Evolutionary conservation across 1,140 invertebrate genomes (phyloP).

Genomic region (Phortica variegata): DNA sequence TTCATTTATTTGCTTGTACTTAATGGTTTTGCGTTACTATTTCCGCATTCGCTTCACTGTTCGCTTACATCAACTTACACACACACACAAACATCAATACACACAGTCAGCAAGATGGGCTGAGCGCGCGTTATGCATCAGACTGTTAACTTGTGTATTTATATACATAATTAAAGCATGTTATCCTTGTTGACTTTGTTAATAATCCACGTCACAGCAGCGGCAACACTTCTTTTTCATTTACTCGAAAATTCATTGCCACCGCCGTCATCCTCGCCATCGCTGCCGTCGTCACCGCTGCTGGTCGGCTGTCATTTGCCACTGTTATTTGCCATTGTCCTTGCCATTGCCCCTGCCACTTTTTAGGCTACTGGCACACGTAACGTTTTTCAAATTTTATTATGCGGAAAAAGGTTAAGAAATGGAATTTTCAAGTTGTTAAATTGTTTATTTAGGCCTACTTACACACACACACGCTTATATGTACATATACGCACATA

Average conservation of each 20-base stretch:
- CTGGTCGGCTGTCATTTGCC: neutral
- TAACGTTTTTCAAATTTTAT: constrained; percentile 31
- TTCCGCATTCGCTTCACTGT: too few species aligned
- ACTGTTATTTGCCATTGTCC: neutral
- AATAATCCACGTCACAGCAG: constrained; percentile 32
- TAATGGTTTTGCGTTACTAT: too few species aligned
- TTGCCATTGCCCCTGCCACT: constrained; percentile 5
- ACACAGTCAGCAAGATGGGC: too few species aligned
- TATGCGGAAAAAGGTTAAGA: constrained; percentile 37
- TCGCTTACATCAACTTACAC: too few species aligned
- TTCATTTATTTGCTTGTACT: too few species aligned
- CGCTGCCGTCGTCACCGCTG: neutral
- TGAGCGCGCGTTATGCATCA: too few species aligned
- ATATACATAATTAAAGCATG: constrained; percentile 40
- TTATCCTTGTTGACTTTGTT: constrained; percentile 40
- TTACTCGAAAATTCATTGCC: too few species aligned
- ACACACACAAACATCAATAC: too few species aligned
- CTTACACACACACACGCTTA: constrained; percentile 6
- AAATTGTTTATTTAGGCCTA: constrained; percentile 39
- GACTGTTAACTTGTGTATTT: constrained; percentile 22
- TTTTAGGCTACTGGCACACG: constrained; percentile 2
- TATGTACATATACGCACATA: constrained; percentile 2
- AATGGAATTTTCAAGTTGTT: constrained; percentile 41
- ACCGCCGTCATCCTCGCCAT: too few species aligned
- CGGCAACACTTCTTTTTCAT: too few species aligned